Evolutionary conservation across 2,797 vertebrate species (phyloP), one percentile per base, ranked within the genome.

Genomic region (Chloroceryle inda): DNA sequence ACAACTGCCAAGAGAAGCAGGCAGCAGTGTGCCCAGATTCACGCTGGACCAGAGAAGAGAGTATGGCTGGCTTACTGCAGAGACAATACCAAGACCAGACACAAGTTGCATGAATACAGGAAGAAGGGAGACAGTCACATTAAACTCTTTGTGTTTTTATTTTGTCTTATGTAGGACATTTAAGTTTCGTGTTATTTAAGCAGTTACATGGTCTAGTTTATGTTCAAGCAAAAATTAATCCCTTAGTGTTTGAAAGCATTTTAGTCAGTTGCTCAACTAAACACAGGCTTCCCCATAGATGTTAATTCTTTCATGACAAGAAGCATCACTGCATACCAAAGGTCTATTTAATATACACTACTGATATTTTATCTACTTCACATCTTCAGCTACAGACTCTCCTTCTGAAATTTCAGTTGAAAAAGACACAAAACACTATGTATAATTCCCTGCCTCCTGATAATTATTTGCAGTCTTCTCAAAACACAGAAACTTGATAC

Each of bases 401-500:
- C 37, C 74, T 59, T 89, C 86, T 93, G 93, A 92, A 96, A 90
- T 96, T 94, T 95, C 88, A 82, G 69, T 40, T 78, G 59, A 62
- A 77, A 88, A 35, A 79, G 66, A 86, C 69, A 94, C 58, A 85
- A 59, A 85, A 47, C 13, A 66, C 49, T 23, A 42, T 1, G 23
- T 53, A 73, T 93, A 69, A 88, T 95, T 94, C 94, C 55, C 29
- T 1, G 1, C 10, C 52, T 73, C 59, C 59, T 52, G 88, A 81
- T 88, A 92, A 81, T 86, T 87, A 95, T 76, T 91, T 92, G 71
- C 59, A 67, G 69, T 63, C 85, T 92, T 92, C 91, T 86, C 74
- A 94, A 95, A 95, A 88, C 85, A 92, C 20, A 87, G 83, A 91
- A 94, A 95, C n/a, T 63, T 82, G 89, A 93, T 78, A 95, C 12